Evolutionary conservation across 2,888 invertebrate genomes (phyloP).

Genomic region (Oscheius onirici): DNA sequence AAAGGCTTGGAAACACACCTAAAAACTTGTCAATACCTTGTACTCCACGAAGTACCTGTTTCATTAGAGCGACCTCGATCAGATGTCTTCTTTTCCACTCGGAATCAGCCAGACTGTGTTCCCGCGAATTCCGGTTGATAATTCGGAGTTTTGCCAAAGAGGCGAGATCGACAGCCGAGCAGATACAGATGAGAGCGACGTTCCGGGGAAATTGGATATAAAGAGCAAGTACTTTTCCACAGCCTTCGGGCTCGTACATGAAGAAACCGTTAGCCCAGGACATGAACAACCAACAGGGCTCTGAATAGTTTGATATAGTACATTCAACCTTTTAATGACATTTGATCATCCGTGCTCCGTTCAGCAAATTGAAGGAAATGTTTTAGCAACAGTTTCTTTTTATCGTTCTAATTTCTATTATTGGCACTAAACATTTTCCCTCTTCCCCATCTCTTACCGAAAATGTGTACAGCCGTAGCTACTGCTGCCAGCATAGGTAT

Average conservation of each 20-base stretch:
- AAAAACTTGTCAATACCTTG: not conserved
- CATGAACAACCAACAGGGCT: slow-evolving; percentile 26
- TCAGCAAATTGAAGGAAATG: no score
- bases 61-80: slow-evolving; percentile 17
- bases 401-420: not conserved
- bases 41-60: not conserved
- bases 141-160: slow-evolving; percentile 13
- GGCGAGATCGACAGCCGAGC: slow-evolving; percentile 9
- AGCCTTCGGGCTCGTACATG: not conserved
- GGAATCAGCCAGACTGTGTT: not conserved
- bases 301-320: no score
- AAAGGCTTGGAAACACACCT: slow-evolving; percentile 27
- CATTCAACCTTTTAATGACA: no score
- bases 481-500: slow-evolving; percentile 13
- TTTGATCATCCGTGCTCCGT: no score
- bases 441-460: slow-evolving; percentile 17
- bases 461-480: slow-evolving; percentile 8
- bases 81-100: slow-evolving; percentile 22
- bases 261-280: slow-evolving; percentile 6
- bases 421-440: not conserved
- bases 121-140: slow-evolving; percentile 6
- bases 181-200: slow-evolving; percentile 12
- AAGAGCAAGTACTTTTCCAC: slow-evolving; percentile 4
- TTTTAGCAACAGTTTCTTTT: no score
- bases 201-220: slow-evolving; percentile 26